These are phyloP conservation scores for Napeogenes inachia DNA, from an alignment of 2,888 invertebrate genomes.

Conservation along the genomic window DNA sequence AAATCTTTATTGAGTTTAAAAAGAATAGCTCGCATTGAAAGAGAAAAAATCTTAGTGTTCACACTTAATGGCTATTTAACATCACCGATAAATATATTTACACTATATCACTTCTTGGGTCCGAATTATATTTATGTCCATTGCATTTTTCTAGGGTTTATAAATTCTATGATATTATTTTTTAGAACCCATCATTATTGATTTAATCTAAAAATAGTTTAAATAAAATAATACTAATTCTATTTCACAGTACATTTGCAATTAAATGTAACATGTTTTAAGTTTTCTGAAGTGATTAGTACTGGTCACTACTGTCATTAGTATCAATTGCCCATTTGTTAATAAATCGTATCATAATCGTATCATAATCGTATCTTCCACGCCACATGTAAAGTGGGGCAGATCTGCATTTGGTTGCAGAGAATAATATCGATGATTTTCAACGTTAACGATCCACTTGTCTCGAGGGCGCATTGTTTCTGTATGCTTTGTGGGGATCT, in stretches of 20 bases:
- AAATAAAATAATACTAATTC: too few species aligned
- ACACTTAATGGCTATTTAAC: slow-evolving; percentile 14
- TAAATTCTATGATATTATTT: too few species aligned
- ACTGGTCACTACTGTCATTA: neutral
- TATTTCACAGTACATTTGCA: too few species aligned
- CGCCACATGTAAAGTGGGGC: slow-evolving; percentile 23
- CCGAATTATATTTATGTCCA: too few species aligned
- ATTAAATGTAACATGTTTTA: too few species aligned
- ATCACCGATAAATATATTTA: neutral
- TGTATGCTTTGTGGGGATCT: slow-evolving; percentile 38
- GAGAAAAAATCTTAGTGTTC: slow-evolving; percentile 23
- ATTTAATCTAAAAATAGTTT: too few species aligned
- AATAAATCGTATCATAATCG: slow-evolving; percentile 14
- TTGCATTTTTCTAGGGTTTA: too few species aligned
- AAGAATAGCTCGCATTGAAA: slow-evolving; percentile 18
- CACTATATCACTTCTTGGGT: neutral
- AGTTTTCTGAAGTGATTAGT: too few species aligned
- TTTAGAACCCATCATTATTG: too few species aligned
- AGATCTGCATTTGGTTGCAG: slow-evolving; percentile 46
- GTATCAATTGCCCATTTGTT: neutral
- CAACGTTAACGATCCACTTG: slow-evolving; percentile 65
- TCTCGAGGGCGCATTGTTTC: slow-evolving; percentile 55
- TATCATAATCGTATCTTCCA: slow-evolving; percentile 24
- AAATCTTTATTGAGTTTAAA: slow-evolving; percentile 24
- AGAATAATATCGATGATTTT: slow-evolving; percentile 62